Percentiles rank a stretch among this genome's conserved stretches.
Conservation (phyloP, 2,113 vertebrate genomes). For the Gavialis gangeticus region DNA sequence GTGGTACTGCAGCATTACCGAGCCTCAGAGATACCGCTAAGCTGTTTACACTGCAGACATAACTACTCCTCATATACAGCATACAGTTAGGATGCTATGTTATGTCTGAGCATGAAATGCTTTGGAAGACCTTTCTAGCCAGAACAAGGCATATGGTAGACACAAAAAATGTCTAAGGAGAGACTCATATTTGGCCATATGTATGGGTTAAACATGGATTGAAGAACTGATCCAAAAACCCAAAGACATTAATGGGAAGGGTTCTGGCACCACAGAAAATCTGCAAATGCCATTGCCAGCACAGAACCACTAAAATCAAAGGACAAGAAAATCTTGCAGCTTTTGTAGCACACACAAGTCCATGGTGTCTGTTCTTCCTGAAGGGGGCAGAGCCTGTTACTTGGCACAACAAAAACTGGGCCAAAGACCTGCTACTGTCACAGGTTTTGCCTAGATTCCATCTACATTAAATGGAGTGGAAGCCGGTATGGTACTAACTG, state of each 20-base stretch:
- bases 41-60: not conserved
- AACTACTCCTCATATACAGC: not conserved
- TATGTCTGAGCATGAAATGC: not conserved
- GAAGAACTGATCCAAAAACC: not conserved
- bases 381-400: not conserved
- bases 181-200: too few species aligned
- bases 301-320: not conserved
- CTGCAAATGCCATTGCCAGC: not conserved
- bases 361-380: not conserved
- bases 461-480: not conserved
- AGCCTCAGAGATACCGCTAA: not conserved
- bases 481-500: not conserved
- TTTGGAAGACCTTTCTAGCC: not conserved
- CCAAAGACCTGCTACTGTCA: not conserved
- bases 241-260: not conserved
- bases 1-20: not conserved
- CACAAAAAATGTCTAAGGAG: not conserved
- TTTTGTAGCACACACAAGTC: not conserved
- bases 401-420: not conserved
- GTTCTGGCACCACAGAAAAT: not conserved
- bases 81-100: not conserved
- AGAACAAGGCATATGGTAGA: not conserved
- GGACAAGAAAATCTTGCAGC: not conserved
- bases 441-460: not conserved
- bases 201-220: not conserved